Base-by-base conservation (phyloP, 53 echinoderm and acorn worm genomes). In the Actinopyga echinites region DNA sequence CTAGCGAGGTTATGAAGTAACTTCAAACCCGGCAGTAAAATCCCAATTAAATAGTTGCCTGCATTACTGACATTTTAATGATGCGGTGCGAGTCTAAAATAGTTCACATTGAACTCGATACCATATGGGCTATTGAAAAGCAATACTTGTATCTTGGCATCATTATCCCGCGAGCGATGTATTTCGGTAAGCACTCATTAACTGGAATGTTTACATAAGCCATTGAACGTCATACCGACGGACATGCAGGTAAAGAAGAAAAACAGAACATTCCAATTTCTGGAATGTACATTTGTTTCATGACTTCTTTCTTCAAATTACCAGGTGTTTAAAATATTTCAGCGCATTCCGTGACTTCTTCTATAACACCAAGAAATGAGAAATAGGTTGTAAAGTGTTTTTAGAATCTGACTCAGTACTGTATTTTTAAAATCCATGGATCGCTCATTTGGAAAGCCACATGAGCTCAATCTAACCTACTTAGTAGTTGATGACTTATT, bases 51-150 rank as follows among this genome's bases (percentile, higher is more conserved):
- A 34, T 71, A 71, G 40, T 36, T 71, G 71, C n/a, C 44, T 71
- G 71, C 71, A 71, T 71, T 43, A 35, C 71, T 71, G 71, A 71
- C 71, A 40, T 71, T 43, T 71, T 71, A 71, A 71, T 71, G 71
- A 71, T 71, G 44, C 44, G 71, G 24, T 21, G 42, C 40, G 71
- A 23, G 71, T 3, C 44, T 71, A 40, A 71, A 71, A 71, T 71
- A 71, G 71, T 44, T 24, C 42, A 71, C n/a, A 71, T 44, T 25
- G 71, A 71, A 71, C 71, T 42, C 34, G 44, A 71, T 71, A 38
- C 44, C 71, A 71, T 26, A 71, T 71, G 71, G 71, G 40, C 40
- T 12, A 44, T 71, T 26, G 44, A 71, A 44, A 44, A 44, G 71
- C 40, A 19, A 44, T 38, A 68, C 34, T 38, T 9, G 37, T 44